Conservation (phyloP, 2,113 vertebrate genomes). For the Numida meleagris region DNA sequence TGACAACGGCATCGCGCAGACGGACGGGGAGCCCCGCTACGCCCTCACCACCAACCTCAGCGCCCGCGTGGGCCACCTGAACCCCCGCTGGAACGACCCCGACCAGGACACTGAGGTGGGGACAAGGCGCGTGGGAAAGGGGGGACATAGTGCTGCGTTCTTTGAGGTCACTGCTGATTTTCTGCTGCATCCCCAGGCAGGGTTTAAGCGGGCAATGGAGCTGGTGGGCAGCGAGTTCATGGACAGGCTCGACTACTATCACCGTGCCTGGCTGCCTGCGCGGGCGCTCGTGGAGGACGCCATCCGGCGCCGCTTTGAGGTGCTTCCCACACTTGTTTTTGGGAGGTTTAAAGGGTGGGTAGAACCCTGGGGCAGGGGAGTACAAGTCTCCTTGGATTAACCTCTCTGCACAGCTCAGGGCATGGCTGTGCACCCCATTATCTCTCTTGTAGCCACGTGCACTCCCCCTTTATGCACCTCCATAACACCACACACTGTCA, state of each 20-base stretch:
- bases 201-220: conserved; percentile 87
- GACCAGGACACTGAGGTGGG: conserved; percentile 20
- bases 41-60: conserved; percentile 86
- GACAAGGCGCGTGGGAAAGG: rapidly evolving
- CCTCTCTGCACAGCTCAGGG: rapidly evolving
- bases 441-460: too few relatives aligned
- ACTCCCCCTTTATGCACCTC: background rate
- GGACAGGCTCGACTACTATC: conserved; percentile 86
- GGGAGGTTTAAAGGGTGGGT: rapidly evolving
- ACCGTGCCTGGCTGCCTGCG: conserved; percentile 89
- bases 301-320: conserved; percentile 82
- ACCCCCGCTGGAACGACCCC: conserved; percentile 92
- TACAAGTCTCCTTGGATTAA: rapidly evolving
- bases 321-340: rapidly evolving
- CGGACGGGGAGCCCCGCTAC: conserved; percentile 86
- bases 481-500: background rate
- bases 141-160: rapidly evolving
- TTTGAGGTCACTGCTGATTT: background rate
- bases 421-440: too few relatives aligned
- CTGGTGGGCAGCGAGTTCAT: conserved; percentile 88
- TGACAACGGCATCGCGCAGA: conserved; percentile 93
- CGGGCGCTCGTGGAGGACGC: conserved; percentile 86
- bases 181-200: conserved; percentile 70
- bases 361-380: background rate
- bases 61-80: conserved; percentile 86